Base-by-base conservation (phyloP, 2,888 invertebrate species). In the Hesperia comma region DNA sequence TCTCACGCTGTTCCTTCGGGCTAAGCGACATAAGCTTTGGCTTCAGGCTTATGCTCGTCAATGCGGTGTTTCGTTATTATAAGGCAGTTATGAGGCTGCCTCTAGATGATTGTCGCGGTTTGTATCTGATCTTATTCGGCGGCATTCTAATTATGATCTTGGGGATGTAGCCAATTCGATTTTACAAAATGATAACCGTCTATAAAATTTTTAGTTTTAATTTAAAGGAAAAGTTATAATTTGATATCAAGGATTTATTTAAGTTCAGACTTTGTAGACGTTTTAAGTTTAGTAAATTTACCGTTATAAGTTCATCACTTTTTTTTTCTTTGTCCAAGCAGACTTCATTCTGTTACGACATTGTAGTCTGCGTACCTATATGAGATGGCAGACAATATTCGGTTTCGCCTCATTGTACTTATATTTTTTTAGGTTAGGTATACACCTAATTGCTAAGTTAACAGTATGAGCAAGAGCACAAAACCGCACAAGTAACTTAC, bases 91-190 rank as follows among this genome's bases (percentile, higher is more conserved):
- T 74, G 74, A 78, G 77, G 84, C 83, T 81, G 88, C 87, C 87
- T 88, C 88, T 87, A 83, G 84, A 88, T 87, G 85, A 88, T 87
- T 87, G 87, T 85, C 83, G 81, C 77, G 80, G 84, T 54, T 60
- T 55, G 54, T 54, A 43, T 55, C 49, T 51, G 40, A 64, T 57
- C 51, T 64, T 32, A 43, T 66, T 66, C 61, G 56, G 61, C 67
- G 56, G 67, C 67, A 61, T 41, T 60, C 41, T 60, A 37, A 60
- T 66, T 64, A 53, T 58, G 41, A 66, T 56, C 54, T 67, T 61
- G 54, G 54, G 32, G 60, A 32, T 41, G 21, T 15, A 17, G 15
- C 8, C 37, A 46, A 46, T 32, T 10, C 7, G n/a, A 8, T 17
- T 41, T 14, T 14, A 2, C 14, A 14, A 41, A 41, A 41, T 10